Percentiles rank a stretch among this genome's conserved stretches.
These are phyloP conservation scores for Lasioglossum villosulum DNA, from an alignment of 2,888 invertebrate genomes.

Conservation along the genomic window DNA sequence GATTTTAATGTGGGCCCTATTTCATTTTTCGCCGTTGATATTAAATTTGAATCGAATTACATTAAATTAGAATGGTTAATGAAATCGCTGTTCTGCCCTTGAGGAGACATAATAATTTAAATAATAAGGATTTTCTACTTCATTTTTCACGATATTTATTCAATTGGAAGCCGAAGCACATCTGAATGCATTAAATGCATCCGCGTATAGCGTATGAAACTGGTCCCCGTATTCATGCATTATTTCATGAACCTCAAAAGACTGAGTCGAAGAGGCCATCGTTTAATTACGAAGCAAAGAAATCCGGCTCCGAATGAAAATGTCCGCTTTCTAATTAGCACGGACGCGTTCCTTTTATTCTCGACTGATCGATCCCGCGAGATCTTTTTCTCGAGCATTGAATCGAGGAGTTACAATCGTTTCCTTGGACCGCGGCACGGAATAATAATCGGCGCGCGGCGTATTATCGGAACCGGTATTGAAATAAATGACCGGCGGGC, in stretches of 20 bases:
- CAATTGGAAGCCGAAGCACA: background rate
- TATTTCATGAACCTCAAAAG: background rate
- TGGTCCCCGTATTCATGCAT: background rate
- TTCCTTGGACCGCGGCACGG: background rate
- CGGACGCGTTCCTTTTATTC: background rate
- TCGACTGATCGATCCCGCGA: background rate
- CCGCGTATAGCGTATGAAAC: background rate
- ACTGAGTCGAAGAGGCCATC: background rate
- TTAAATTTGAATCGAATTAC: background rate
- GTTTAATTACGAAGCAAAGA: background rate
- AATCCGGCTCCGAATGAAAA: background rate
- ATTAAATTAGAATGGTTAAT: no score
- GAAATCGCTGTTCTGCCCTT: no score
- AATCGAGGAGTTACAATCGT: background rate
- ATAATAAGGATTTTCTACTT: no score
- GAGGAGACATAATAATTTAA: no score
- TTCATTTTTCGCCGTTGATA: background rate
- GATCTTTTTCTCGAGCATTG: background rate
- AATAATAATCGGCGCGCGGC: constrained; percentile 51
- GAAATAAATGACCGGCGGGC: constrained; percentile 64
- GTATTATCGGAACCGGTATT: constrained; percentile 69
- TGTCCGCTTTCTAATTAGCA: background rate
- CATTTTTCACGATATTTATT: background rate
- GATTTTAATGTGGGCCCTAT: background rate
- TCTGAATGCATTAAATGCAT: background rate